Base-by-base conservation (phyloP, 2,888 invertebrate species). In the Keiferia lycopersicella region DNA sequence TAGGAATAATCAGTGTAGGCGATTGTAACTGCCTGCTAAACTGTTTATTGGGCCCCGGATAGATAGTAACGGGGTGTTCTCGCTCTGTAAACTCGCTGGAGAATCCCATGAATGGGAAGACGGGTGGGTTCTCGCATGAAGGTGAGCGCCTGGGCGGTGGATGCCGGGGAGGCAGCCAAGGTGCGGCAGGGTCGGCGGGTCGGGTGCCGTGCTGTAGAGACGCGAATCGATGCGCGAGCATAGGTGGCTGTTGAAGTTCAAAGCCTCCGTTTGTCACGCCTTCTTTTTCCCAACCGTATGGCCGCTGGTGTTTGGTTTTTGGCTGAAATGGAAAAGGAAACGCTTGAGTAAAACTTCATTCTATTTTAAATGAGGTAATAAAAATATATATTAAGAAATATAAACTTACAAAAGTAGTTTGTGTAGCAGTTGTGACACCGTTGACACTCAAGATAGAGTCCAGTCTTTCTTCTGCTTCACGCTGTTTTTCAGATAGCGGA, bases 381-480 rank as follows among this genome's bases (percentile, higher is more conserved):
- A n/a, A n/a, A n/a, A n/a, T n/a, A n/a, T n/a, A 26, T 56, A 12
- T 45, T 22, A 66, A 16, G 6, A n/a, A n/a, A 56, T 8, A 16
- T 22, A 10, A 4, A 92, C 94, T 93, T 89, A 96, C 96, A 92
- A 96, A 93, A 77, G 96, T 96, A 65, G 96, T 96, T 90, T 96
- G 95, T 57, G 95, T 95, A 67, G 95, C 95, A 70, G 94, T 94
- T 65, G 93, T 93, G 70, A 92, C 92, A 51, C 93, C 93, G 80
- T 92, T 92, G 76, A 91, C 73, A 76, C 88, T 90, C 66, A 91
- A 87, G 66, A 91, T 86, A 34, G 91, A 90, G 68, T 91, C 91
- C 63, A 91, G 71, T 73, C 81, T 83, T 66, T 88, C 88, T 69
- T 88, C 88, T 22, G 84, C 83, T 61, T 84, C 87, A 4, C 83